phyloP scores from a whole-genome alignment of 2,888 invertebrate species.

The Ectropis crepuscularia region DNA sequence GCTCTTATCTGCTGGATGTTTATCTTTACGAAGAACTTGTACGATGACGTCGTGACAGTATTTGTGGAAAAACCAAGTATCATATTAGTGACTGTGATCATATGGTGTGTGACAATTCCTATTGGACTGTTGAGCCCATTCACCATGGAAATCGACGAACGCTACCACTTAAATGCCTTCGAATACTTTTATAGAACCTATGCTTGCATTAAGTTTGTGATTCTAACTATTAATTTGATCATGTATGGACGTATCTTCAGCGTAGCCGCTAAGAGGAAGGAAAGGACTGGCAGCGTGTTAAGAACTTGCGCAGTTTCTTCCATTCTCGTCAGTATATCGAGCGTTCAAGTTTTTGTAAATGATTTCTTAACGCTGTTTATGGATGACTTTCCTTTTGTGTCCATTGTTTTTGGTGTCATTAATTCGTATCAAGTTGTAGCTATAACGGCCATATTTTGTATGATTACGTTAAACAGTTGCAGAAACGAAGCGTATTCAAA shows the following conservation, averaged over 20 bases:
- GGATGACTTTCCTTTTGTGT: neutral
- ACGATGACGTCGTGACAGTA: slow-evolving; percentile 66
- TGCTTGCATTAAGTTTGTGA: slow-evolving; percentile 55
- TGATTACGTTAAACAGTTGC: too few relatives aligned
- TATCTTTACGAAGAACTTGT: slow-evolving; percentile 66
- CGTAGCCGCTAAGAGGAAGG: slow-evolving; percentile 42
- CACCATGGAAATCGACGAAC: neutral
- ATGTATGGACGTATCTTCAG: slow-evolving; percentile 61
- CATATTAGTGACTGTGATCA: slow-evolving; percentile 41
- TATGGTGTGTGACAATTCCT: slow-evolving; percentile 57
- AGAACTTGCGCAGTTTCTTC: slow-evolving; percentile 52
- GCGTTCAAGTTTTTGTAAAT: slow-evolving; percentile 61
- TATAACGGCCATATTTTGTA: too few relatives aligned
- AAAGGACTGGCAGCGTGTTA: slow-evolving; percentile 19
- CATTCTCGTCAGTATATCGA: slow-evolving; percentile 58
- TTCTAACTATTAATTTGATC: slow-evolving; percentile 55
- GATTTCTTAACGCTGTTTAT: slow-evolving; percentile 49
- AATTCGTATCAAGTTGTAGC: slow-evolving; percentile 45
- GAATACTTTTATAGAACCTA: slow-evolving; percentile 48
- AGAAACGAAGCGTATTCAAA: too few relatives aligned
- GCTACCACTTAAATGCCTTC: neutral
- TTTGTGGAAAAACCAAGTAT: slow-evolving; percentile 52
- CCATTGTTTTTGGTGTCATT: slow-evolving; percentile 34
- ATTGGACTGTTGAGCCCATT: slow-evolving; percentile 50
- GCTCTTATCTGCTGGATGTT: slow-evolving; percentile 66